Evolutionary conservation across 1,140 invertebrate genomes (phyloP).

Genomic region (Scaptomyza montana): DNA sequence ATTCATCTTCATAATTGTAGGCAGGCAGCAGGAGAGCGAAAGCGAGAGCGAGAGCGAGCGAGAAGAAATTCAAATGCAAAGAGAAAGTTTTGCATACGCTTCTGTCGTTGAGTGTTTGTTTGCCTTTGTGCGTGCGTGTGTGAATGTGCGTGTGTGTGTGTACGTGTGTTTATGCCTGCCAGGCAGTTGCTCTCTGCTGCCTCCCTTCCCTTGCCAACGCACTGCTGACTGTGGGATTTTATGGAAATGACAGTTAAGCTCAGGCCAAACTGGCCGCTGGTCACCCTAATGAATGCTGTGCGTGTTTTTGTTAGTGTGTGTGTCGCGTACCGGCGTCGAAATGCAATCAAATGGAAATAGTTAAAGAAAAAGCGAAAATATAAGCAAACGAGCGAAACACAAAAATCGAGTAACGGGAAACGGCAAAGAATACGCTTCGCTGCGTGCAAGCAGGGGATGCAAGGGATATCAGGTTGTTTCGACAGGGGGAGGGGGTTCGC

Average conservation of each 20-base stretch:
- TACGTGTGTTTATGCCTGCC: not conserved
- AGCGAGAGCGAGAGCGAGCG: slow-evolving; percentile 18
- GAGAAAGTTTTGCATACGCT: slow-evolving; percentile 78
- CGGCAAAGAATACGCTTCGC: slow-evolving; percentile 44
- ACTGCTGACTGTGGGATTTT: slow-evolving; percentile 36
- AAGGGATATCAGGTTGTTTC: not conserved
- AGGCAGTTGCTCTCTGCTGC: not conserved
- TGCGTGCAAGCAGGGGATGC: slow-evolving; percentile 17
- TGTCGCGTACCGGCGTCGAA: slow-evolving; percentile 46
- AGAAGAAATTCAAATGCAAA: slow-evolving; percentile 67
- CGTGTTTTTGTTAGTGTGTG: not conserved
- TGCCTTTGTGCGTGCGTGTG: slow-evolving; percentile 9
- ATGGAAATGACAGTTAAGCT: slow-evolving; percentile 77
- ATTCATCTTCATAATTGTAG: slow-evolving; percentile 80
- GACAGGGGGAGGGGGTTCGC: not conserved
- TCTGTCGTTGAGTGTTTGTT: slow-evolving; percentile 33
- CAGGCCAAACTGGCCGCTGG: slow-evolving; percentile 52
- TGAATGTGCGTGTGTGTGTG: not conserved
- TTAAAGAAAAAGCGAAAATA: slow-evolving; percentile 46
- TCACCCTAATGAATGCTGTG: slow-evolving; percentile 70
- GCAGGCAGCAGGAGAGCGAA: slow-evolving; percentile 11
- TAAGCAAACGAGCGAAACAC: slow-evolving; percentile 29
- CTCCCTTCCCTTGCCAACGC: not conserved
- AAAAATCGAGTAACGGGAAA: not conserved
- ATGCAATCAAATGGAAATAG: slow-evolving; percentile 81